Evolutionary conservation across 1,140 invertebrate genomes (phyloP).

Genomic region (Trissolcus basalis): DNA sequence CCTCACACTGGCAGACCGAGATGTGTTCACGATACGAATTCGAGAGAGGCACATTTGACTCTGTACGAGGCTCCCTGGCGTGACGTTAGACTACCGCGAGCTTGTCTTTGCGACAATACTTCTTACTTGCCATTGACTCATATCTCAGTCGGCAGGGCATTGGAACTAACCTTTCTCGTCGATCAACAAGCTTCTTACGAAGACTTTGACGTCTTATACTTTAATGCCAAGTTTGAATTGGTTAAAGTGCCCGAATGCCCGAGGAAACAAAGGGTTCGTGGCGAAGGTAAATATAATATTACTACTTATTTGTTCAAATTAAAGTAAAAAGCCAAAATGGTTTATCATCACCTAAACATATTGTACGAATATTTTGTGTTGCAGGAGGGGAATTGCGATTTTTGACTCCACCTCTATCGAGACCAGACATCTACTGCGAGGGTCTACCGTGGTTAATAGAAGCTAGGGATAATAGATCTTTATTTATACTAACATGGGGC

Average conservation of each 20-base stretch:
- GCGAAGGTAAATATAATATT: constrained; percentile 67
- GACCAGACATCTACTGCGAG: constrained; percentile 81
- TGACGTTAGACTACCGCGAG: constrained; percentile 79
- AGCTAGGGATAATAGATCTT: constrained; percentile 83
- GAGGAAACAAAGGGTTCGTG: constrained; percentile 79
- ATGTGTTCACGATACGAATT: constrained; percentile 77
- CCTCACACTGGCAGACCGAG: constrained; percentile 81
- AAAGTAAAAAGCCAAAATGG: no score
- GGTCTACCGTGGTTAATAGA: constrained; percentile 85
- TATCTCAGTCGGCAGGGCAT: constrained; percentile 79
- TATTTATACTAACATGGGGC: constrained; percentile 86
- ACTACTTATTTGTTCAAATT: constrained; percentile 12
- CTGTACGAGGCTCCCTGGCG: constrained; percentile 82
- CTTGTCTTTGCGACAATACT: constrained; percentile 84
- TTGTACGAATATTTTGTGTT: constrained; percentile 31
- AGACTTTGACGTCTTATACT: constrained; percentile 83
- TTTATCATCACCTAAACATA: no score
- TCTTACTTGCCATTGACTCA: constrained; percentile 80
- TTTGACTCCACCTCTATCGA: constrained; percentile 78
- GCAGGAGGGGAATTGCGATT: constrained; percentile 80
- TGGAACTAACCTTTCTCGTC: constrained; percentile 81
- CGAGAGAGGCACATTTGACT: constrained; percentile 78
- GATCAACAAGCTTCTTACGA: constrained; percentile 81
- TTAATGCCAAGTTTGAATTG: constrained; percentile 82
- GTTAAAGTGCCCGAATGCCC: constrained; percentile 81